These are phyloP conservation scores for Patella vulgata DNA, from an alignment of 1,140 invertebrate species.

Conservation along the genomic window DNA sequence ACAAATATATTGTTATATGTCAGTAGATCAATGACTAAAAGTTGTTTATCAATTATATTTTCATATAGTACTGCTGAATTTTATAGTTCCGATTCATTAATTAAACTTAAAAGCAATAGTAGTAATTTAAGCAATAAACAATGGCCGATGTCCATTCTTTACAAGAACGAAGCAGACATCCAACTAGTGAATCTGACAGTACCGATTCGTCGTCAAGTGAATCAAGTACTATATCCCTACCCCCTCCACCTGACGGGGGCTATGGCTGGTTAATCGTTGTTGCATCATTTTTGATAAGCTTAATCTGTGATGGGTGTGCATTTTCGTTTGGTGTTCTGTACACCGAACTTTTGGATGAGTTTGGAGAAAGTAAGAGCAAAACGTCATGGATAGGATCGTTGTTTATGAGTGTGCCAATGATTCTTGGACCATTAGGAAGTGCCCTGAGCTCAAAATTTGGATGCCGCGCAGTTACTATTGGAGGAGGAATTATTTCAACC, in stretches of 20 bases:
- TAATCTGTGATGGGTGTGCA: constrained; percentile 86
- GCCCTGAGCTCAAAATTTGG: constrained; percentile 86
- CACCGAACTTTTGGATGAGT: constrained; percentile 81
- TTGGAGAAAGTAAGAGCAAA: constrained; percentile 85
- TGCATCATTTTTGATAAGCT: constrained; percentile 87
- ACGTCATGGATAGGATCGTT: constrained; percentile 79
- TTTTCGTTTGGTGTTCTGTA: constrained; percentile 68
- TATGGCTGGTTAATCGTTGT: constrained; percentile 83
- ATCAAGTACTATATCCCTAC: constrained; percentile 36
- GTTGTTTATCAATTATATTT: constrained; percentile 52
- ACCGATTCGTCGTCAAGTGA: constrained; percentile 29
- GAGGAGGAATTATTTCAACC: constrained; percentile 77
- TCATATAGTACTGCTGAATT: constrained; percentile 51
- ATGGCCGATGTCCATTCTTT: constrained; percentile 5
- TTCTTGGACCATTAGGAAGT: constrained; percentile 89
- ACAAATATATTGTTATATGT: constrained; percentile 41
- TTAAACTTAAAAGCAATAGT: constrained; percentile 16
- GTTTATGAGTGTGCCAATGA: constrained; percentile 58
- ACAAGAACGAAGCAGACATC: constrained; percentile 14
- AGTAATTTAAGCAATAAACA: constrained; percentile 11
- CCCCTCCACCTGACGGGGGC: constrained; percentile 83
- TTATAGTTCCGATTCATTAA: constrained; percentile 53
- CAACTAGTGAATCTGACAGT: constrained; percentile 10
- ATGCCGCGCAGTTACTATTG: constrained; percentile 81
- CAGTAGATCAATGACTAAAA: constrained; percentile 54